A percentile compares a stretch with the other conserved stretches of the same genome.
phyloP scores from a whole-genome alignment of 2,113 vertebrate species.

The Mystacornis crossleyi region DNA sequence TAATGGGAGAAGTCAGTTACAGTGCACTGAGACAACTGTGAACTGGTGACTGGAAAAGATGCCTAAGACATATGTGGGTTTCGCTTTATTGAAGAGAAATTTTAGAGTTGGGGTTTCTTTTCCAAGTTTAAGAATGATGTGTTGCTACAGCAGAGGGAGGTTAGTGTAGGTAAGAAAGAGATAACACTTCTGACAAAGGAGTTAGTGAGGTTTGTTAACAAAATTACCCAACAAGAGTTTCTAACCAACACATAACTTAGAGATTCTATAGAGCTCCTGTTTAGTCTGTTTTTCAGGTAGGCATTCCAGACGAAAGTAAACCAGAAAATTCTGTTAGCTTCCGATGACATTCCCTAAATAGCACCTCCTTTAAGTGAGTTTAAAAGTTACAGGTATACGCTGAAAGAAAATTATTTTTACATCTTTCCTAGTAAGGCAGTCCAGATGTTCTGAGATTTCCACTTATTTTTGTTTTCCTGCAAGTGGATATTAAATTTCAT shows the following conservation, averaged over 20 bases:
- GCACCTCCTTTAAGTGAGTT: not conserved
- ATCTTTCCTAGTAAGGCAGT: not conserved
- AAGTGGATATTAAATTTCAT: not conserved
- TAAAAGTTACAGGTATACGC: not conserved
- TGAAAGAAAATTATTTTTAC: rapidly evolving
- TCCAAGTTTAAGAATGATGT: not conserved
- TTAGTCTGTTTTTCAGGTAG: not conserved
- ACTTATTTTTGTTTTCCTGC: not conserved
- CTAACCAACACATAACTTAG: not conserved
- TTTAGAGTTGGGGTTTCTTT: not conserved
- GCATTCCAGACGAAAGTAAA: not conserved
- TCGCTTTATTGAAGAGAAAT: not conserved
- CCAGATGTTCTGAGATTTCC: not conserved
- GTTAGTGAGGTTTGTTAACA: not conserved
- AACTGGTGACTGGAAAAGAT: not conserved
- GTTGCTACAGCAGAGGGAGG: not conserved
- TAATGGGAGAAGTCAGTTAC: not conserved
- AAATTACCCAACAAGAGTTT: not conserved
- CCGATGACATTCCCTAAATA: not conserved
- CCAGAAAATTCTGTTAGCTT: not conserved
- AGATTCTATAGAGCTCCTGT: not conserved
- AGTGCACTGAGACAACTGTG: not conserved
- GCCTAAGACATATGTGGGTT: rapidly evolving
- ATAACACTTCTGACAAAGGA: not conserved
- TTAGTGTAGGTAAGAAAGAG: not conserved